phyloP scores from a whole-genome alignment of 2,888 invertebrate species.

The Clitarchus hookeri region DNA sequence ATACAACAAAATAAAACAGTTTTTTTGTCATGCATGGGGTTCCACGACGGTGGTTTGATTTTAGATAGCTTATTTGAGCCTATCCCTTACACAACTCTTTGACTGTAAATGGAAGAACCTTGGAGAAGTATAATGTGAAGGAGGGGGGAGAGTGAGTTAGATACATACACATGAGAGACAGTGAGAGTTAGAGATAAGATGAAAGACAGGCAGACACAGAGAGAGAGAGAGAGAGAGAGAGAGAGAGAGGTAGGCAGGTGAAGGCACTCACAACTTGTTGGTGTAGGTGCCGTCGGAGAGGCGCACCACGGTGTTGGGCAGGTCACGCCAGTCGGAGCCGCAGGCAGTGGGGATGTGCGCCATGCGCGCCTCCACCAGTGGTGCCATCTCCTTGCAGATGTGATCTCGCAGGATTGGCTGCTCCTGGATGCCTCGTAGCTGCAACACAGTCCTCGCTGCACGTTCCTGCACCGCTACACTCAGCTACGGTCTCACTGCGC shows the following conservation, averaged over 20 bases:
- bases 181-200: too few species aligned
- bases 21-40: too few species aligned
- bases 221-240: background rate
- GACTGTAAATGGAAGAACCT: too few species aligned
- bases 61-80: too few species aligned
- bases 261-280: slow-evolving; percentile 60
- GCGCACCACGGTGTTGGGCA: slow-evolving; percentile 75
- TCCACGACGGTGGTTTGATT: too few species aligned
- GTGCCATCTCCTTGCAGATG: slow-evolving; percentile 82
- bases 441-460: slow-evolving; percentile 30
- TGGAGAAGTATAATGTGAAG: background rate
- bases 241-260: background rate
- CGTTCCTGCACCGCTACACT: too few species aligned
- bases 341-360: slow-evolving; percentile 71
- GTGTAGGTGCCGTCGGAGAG: slow-evolving; percentile 72
- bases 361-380: slow-evolving; percentile 78
- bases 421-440: slow-evolving; percentile 65
- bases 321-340: slow-evolving; percentile 85
- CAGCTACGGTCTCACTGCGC: background rate
- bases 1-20: too few species aligned
- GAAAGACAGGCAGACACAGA: background rate
- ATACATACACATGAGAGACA: background rate
- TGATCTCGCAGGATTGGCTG: slow-evolving; percentile 70
- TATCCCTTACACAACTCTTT: too few species aligned
- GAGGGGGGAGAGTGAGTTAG: background rate